phyloP scores from a whole-genome alignment of 1,140 invertebrate genomes.

The Anastrepha ludens region DNA sequence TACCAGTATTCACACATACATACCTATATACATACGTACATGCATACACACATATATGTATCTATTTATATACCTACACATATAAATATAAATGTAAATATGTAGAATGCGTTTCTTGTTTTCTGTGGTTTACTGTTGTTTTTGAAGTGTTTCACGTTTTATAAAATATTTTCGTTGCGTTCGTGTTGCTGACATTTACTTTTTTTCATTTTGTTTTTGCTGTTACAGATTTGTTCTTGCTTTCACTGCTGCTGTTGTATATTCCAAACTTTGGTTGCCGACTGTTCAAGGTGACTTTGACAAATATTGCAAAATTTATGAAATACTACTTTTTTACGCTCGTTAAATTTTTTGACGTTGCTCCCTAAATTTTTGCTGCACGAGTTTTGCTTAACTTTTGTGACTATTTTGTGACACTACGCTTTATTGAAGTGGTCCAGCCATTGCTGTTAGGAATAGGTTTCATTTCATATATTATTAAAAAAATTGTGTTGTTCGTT shows the following conservation, averaged over 20 bases:
- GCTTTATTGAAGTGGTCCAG: constrained; percentile 4
- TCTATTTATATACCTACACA: too few relatives aligned
- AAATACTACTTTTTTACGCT: constrained; percentile 13
- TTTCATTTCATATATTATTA: neutral
- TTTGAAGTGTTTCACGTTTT: neutral
- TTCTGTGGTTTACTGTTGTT: neutral
- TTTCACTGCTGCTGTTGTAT: neutral
- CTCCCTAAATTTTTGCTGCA: neutral
- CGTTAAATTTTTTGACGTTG: neutral
- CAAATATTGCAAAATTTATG: constrained; percentile 51
- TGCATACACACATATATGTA: too few relatives aligned
- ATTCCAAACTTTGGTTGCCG: constrained; percentile 20
- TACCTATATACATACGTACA: neutral
- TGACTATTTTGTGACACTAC: constrained; percentile 26
- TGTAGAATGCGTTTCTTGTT: neutral
- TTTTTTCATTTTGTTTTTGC: constrained; percentile 23
- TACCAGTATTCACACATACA: neutral
- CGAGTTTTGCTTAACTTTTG: constrained; percentile 16
- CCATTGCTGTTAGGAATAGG: neutral
- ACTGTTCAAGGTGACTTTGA: constrained; percentile 49
- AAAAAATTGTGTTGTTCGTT: too few relatives aligned
- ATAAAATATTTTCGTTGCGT: neutral
- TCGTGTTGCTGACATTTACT: neutral
- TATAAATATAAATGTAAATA: too few relatives aligned
- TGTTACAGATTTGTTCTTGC: neutral